These are phyloP conservation scores for Sebastes trivittatus DNA, from an alignment of 2,797 vertebrate genomes.

Conservation along the genomic window DNA sequence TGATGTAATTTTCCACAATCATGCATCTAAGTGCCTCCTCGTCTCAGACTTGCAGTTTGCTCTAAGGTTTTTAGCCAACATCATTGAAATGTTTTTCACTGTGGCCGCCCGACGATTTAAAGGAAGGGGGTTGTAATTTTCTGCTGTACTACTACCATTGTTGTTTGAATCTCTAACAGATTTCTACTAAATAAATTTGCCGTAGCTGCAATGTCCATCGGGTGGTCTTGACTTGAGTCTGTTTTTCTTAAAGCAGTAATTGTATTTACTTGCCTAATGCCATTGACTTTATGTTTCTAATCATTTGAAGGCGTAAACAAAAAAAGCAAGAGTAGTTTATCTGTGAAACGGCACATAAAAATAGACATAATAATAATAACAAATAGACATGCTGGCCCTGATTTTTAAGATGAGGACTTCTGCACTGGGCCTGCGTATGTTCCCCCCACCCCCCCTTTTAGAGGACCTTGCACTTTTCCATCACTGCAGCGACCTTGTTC, in stretches of 20 bases:
- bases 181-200: slow-evolving; percentile 69
- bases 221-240: neutral
- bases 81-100: slow-evolving; percentile 12
- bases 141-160: neutral
- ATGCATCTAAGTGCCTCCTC: slow-evolving; percentile 63
- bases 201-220: slow-evolving; percentile 14
- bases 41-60: slow-evolving; percentile 18
- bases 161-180: slow-evolving; percentile 12
- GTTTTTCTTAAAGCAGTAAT: neutral
- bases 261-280: neutral
- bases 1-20: slow-evolving; percentile 20
- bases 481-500: slow-evolving; percentile 47
- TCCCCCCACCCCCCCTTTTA: neutral
- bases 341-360: slow-evolving; percentile 7
- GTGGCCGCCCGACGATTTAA: neutral
- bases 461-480: slow-evolving; percentile 40
- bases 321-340: neutral
- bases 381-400: neutral
- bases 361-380: neutral
- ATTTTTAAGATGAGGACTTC: neutral
- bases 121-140: neutral
- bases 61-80: neutral
- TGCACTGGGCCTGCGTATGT: neutral
- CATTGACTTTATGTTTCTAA: neutral
- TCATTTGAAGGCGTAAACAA: slow-evolving; percentile 2